phyloP scores from a whole-genome alignment of 2,797 vertebrate genomes.

The Margarornis squamiger region DNA sequence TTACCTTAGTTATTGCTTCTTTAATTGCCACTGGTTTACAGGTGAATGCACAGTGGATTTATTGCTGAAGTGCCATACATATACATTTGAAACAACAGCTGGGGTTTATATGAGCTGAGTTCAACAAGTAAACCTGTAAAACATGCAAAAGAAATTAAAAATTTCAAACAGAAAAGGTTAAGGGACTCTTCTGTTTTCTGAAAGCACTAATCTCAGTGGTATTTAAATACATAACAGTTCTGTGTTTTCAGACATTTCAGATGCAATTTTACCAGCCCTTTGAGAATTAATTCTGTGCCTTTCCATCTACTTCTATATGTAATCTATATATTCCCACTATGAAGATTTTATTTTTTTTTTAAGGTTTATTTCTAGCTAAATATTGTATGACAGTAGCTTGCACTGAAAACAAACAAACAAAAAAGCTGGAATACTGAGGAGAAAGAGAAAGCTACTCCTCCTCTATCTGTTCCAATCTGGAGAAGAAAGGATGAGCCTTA shows the following conservation, averaged over 20 bases:
- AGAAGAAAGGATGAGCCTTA: not conserved
- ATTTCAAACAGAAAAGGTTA: not conserved
- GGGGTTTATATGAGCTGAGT: not conserved
- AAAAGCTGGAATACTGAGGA: not conserved
- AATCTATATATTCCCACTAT: not conserved
- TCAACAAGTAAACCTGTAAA: not conserved
- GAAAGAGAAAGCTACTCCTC: not conserved
- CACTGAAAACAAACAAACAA: not conserved
- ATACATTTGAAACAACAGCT: not conserved
- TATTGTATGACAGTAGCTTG: not conserved
- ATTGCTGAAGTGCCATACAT: not conserved
- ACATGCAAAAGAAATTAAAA: accelerated
- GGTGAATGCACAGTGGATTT: slow-evolving; percentile 8
- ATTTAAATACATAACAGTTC: not conserved
- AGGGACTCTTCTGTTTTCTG: not conserved
- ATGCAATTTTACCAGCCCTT: not conserved
- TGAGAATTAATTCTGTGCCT: not conserved
- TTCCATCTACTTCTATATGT: not conserved
- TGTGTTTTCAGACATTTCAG: not conserved
- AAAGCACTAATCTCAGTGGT: not conserved
- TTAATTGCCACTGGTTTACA: not conserved
- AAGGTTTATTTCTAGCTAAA: not conserved
- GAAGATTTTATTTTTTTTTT: not conserved
- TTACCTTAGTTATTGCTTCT: not conserved
- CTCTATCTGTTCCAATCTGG: not conserved